Percentiles rank a stretch among this genome's conserved stretches.
phyloP scores from a whole-genome alignment of 2,113 vertebrate species.

The Taxidea taxus region DNA sequence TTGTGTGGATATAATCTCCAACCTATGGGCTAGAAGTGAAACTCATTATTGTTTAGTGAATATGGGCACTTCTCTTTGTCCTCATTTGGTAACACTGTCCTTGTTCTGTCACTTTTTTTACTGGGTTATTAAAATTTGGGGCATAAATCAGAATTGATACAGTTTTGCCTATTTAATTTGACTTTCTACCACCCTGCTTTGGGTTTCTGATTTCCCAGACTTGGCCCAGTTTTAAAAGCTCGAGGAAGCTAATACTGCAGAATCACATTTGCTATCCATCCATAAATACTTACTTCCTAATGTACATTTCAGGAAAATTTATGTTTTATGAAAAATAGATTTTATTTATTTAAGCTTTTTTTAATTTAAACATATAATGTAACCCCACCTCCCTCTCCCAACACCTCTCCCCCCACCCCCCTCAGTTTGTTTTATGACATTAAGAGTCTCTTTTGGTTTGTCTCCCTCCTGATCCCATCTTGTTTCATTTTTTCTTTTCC shows the following conservation, averaged over 20 bases:
- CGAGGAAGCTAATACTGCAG: not conserved
- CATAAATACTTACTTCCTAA: not conserved
- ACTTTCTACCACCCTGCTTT: not conserved
- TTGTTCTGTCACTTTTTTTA: not conserved
- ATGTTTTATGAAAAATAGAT: not conserved
- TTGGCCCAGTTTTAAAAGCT: not conserved
- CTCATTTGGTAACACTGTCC: not conserved
- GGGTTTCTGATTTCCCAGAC: not conserved
- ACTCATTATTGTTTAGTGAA: not conserved
- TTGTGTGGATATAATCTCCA: not conserved
- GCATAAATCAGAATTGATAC: not conserved
- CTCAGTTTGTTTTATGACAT: no score
- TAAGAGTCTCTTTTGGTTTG: no score
- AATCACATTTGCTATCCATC: not conserved
- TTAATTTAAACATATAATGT: no score
- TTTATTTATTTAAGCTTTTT: no score
- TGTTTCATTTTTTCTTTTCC: no score
- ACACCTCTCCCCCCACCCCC: no score
- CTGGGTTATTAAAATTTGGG: not conserved
- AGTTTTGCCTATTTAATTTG: slow-evolving; percentile 3
- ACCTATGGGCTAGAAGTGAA: not conserved
- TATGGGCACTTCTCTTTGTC: not conserved
- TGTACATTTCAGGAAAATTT: not conserved
- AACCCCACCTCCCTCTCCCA: no score
- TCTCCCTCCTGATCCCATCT: no score